Evolutionary conservation across 2,888 invertebrate species (phyloP).

Genomic region (Cephonodes hylas): DNA sequence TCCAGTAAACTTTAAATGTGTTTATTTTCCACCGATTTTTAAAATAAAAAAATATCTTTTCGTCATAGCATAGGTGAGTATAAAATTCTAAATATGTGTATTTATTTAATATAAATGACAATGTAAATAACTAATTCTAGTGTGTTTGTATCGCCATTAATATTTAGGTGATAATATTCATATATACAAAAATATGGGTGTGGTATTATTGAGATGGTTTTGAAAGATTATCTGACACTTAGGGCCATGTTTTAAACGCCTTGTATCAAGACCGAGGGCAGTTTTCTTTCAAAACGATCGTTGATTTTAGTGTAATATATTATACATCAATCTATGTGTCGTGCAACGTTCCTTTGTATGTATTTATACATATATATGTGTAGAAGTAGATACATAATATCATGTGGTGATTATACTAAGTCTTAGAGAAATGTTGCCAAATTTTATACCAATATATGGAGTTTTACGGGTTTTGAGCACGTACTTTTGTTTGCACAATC

Average conservation of each 20-base stretch:
- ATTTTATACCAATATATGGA: conserved; percentile 53
- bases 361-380: conserved; percentile 53
- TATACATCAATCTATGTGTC: conserved; percentile 60
- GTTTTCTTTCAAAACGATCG: background rate
- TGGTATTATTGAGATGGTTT: background rate
- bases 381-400: conserved; percentile 57
- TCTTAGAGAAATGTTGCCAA: conserved; percentile 48
- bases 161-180: conserved; percentile 8
- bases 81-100: conserved; percentile 8
- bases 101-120: background rate
- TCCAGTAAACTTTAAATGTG: background rate
- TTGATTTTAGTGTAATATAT: conserved; percentile 28
- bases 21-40: conserved; percentile 5
- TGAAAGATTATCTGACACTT: background rate
- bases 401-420: conserved; percentile 43
- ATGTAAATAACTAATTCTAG: conserved; percentile 8
- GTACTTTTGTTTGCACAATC: background rate
- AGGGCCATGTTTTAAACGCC: background rate
- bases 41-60: conserved; percentile 13
- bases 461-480: conserved; percentile 57
- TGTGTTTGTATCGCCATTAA: conserved; percentile 6
- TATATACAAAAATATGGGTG: conserved; percentile 6
- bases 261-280: background rate
- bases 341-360: conserved; percentile 71
- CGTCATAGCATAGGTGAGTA: conserved; percentile 6